Conservation (phyloP, 1,140 invertebrate genomes). For the Magallana ariakensis region DNA sequence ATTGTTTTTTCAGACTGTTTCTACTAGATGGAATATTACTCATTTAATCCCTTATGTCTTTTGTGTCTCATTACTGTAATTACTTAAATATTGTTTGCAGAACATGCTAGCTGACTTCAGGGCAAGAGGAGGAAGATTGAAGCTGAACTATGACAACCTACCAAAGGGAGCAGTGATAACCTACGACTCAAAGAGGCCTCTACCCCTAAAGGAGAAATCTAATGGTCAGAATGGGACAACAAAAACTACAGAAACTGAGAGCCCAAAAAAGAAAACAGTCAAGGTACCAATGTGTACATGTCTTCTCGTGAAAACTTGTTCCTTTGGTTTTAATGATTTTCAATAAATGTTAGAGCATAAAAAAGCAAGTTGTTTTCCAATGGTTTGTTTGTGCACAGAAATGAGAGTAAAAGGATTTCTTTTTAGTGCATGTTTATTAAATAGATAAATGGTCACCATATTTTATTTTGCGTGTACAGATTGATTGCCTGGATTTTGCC, state of each 20-base stretch:
- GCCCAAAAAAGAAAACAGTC: neutral
- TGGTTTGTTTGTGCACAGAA: too few species aligned
- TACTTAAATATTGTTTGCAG: constrained; percentile 80
- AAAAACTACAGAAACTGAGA: neutral
- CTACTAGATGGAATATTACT: too few species aligned
- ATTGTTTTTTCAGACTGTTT: too few species aligned
- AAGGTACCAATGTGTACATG: constrained; percentile 7
- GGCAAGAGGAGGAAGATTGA: constrained; percentile 89
- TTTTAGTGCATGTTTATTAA: too few species aligned
- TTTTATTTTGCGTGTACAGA: constrained; percentile 60
- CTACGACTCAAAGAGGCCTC: neutral
- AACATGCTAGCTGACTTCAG: constrained; percentile 90
- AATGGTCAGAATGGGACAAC: neutral
- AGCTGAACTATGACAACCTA: constrained; percentile 49
- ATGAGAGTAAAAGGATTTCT: too few species aligned
- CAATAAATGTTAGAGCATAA: too few species aligned
- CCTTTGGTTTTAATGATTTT: too few species aligned
- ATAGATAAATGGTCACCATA: too few species aligned
- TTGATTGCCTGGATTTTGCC: constrained; percentile 91
- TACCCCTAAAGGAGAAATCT: neutral
- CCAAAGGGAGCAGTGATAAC: constrained; percentile 9
- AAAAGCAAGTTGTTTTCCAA: too few species aligned
- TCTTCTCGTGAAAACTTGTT: too few species aligned
- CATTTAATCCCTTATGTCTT: too few species aligned
- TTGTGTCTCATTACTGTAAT: too few species aligned